Evolutionary conservation across 2,888 invertebrate species (phyloP), one percentile per base, ranked within the genome.

Genomic region (Ypsolopha scabrella): DNA sequence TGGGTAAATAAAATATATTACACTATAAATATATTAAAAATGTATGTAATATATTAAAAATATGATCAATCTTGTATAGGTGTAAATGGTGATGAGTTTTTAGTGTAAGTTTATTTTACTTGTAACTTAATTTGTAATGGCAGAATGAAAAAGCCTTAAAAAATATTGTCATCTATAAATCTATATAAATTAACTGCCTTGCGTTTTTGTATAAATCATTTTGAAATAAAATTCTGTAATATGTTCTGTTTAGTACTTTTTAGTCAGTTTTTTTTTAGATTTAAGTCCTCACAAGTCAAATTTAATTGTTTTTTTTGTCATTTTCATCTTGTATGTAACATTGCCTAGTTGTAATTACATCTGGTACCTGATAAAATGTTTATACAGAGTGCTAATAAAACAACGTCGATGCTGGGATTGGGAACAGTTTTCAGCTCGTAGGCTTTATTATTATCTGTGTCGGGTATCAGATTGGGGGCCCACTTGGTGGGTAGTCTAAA

Each of bases 21-120:
- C 11, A 41, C 14, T 7, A 11, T 41, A 13, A 2, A 41, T 41
- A 41, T 46, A 50, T 41, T 44, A 37, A 46, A 13, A 11, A 46
- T n/a, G 35, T 44, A 34, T 52, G 54, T 54, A 52, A 46, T 49
- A 51, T 54, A 54, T 41, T 34, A 47, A 48, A 52, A 43, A 51
- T 51, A 39, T 24, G 2, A 51, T 24, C 0, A 13, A 14, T 6
- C 24, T 43, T 52, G 51, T 54, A 49, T 49, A 52, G 49, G 38
- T 52, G 38, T 52, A 48, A 50, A 54, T 50, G 44, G 13, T 2
- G 48, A 36, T 53, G 9, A 45, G 13, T 43, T 43, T 43, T 43
- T 43, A 13, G 13, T 9, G 7, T 43, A 43, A 43, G 43, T 7
- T 11, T 43, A 14, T 24, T n/a, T n/a, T n/a, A n/a, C n/a, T n/a